Base-by-base conservation (phyloP, 1,140 invertebrate genomes). In the Pseudomyrmex concolor region DNA sequence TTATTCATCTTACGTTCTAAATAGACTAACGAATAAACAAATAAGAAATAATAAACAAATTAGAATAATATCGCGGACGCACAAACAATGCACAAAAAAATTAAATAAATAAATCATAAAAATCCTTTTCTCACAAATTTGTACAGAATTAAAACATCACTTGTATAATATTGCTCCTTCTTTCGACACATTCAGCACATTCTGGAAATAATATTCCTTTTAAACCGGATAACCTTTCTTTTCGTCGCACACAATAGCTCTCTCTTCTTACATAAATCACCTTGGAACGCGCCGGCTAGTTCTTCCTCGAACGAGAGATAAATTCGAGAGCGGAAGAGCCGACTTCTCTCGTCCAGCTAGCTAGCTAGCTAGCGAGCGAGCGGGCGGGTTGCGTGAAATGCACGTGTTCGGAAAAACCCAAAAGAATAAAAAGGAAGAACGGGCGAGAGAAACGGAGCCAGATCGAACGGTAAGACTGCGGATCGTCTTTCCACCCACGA, bases 401-500 rank as follows among this genome's bases (percentile, higher is more conserved):
- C 54, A 71, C 64, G 67, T 68, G 63, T 59, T 34, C 34, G 54
- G 15, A 12, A 12, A 57, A 70, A 70, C 2, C 8, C 0, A 25
- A 25, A 73, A 9, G 45, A n/a, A 66, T 12, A 48, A 1, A 19
- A 17, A n/a, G 12, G 15, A 64, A 45, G 12, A 17, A 25, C 25
- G 22, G 51, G 10, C n/a, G 43, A 19, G 51, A 55, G 10, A 74
- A 71, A 12, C 22, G 82, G 73, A 83, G 73, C 48, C 67, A 76
- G 73, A 67, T 76, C 19, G 85, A 74, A 19, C 19, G 17, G 85
- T 66, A 72, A 82, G 85, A 83, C 76, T 74, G 62, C 57, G 43
- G 66, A 80, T 80, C 76, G 76, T 60, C 66, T 80, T 80, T 80
- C 76, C 54, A 80, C 12, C 54, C 74, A 60, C 76, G 89, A 90